These are phyloP conservation scores for Raja brachyura DNA, from an alignment of 2,113 vertebrate genomes.

Conservation along the genomic window DNA sequence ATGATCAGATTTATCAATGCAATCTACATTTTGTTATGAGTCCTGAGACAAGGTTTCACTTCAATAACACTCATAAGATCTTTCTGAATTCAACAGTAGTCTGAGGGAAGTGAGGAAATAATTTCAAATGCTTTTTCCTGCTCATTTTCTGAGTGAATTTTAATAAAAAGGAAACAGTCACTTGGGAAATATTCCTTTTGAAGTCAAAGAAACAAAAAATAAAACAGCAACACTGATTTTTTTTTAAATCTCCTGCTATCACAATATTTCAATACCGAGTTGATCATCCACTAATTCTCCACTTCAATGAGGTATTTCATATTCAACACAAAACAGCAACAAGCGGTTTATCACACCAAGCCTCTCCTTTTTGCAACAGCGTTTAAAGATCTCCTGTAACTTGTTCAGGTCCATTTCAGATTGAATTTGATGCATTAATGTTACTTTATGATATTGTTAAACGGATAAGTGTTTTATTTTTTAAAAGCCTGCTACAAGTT, in stretches of 20 bases:
- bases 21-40: background rate
- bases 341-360: background rate
- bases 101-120: background rate
- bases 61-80: background rate
- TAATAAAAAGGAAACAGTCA: background rate
- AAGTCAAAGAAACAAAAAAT: background rate
- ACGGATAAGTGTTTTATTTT: background rate
- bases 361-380: background rate
- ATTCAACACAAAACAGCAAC: background rate
- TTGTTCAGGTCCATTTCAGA: background rate
- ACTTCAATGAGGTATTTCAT: background rate
- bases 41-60: too few species aligned
- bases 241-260: background rate
- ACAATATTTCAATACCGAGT: background rate
- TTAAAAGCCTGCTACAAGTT: conserved; percentile 18
- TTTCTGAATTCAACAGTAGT: background rate
- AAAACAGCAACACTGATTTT: background rate
- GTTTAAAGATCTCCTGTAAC: background rate
- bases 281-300: background rate
- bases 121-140: background rate
- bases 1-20: background rate
- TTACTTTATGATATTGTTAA: background rate
- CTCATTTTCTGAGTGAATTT: background rate
- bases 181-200: background rate
- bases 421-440: background rate